Conservation (phyloP, 2,113 vertebrate genomes). For the Odocoileus hemionus region DNA sequence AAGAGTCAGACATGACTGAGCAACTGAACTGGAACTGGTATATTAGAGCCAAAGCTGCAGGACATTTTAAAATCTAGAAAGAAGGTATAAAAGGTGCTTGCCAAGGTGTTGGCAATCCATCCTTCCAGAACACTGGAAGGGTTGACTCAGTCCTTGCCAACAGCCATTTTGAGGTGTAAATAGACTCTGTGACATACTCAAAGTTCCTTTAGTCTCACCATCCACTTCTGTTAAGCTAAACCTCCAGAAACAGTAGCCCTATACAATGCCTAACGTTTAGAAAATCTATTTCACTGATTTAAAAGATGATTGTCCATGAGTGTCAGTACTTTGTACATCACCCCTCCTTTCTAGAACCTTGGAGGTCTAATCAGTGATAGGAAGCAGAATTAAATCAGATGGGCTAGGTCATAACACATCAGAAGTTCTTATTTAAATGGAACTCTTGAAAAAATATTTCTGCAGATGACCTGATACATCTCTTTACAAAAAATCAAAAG, state of each 20-base stretch:
- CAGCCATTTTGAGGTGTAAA: neutral
- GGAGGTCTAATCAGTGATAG: neutral
- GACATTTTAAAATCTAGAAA: slow-evolving; percentile 13
- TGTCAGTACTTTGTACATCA: neutral
- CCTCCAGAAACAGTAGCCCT: neutral
- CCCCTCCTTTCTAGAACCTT: neutral
- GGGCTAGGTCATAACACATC: neutral
- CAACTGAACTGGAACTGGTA: neutral
- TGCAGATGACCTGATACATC: neutral
- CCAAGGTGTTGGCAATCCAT: neutral
- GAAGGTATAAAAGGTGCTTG: neutral
- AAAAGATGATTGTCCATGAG: neutral
- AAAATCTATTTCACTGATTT: neutral
- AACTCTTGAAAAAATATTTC: neutral
- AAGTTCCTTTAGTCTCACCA: neutral
- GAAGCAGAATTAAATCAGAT: neutral
- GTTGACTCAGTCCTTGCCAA: neutral
- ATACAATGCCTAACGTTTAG: neutral
- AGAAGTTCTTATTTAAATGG: neutral
- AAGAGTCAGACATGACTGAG: neutral
- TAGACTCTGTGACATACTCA: neutral
- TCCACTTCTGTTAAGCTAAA: neutral
- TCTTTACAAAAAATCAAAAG: neutral
- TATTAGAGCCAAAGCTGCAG: neutral
- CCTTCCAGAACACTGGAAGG: neutral